Conservation (phyloP, 2,888 invertebrate species). For the Agapetus fuscipes region DNA sequence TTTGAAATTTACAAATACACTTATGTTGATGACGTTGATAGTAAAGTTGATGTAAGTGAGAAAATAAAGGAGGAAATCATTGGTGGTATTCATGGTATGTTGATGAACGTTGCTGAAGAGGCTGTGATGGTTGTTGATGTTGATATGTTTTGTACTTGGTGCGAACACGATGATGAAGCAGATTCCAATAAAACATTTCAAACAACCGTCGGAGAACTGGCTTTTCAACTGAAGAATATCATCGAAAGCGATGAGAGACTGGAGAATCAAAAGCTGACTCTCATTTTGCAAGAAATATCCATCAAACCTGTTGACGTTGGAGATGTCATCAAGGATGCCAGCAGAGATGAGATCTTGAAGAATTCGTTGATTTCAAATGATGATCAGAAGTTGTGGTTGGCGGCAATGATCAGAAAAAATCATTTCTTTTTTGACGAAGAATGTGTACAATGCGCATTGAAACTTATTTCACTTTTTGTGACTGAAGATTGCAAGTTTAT, state of each 20-base stretch:
- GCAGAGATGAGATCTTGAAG: conserved; percentile 5
- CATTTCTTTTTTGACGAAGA: conserved; percentile 12
- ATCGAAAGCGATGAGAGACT: conserved; percentile 9
- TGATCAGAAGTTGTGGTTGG: conserved; percentile 13
- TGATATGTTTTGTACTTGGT: conserved; percentile 14
- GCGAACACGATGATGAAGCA: conserved; percentile 7
- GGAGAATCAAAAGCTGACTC: conserved; percentile 8
- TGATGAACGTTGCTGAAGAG: conserved; percentile 5
- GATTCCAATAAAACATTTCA: conserved; percentile 12
- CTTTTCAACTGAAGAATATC: conserved; percentile 12
- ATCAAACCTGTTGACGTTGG: conserved; percentile 8
- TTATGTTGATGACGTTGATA: too few relatives aligned
- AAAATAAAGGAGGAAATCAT: too few relatives aligned
- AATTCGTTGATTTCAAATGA: conserved; percentile 3
- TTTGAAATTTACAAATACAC: conserved; percentile 14
- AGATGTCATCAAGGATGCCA: conserved; percentile 11
- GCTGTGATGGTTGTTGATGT: conserved; percentile 10
- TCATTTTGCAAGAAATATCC: conserved; percentile 12
- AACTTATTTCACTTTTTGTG: conserved; percentile 4
- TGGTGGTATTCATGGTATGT: conserved; percentile 11
- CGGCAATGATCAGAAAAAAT: conserved; percentile 6
- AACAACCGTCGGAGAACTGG: conserved; percentile 11
- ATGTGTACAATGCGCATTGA: conserved; percentile 8
- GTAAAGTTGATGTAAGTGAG: too few relatives aligned
- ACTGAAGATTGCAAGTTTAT: conserved; percentile 2